Evolutionary conservation across 1,140 invertebrate genomes (phyloP), one percentile per base, ranked within the genome.

Genomic region (Papilio aristodemus): DNA sequence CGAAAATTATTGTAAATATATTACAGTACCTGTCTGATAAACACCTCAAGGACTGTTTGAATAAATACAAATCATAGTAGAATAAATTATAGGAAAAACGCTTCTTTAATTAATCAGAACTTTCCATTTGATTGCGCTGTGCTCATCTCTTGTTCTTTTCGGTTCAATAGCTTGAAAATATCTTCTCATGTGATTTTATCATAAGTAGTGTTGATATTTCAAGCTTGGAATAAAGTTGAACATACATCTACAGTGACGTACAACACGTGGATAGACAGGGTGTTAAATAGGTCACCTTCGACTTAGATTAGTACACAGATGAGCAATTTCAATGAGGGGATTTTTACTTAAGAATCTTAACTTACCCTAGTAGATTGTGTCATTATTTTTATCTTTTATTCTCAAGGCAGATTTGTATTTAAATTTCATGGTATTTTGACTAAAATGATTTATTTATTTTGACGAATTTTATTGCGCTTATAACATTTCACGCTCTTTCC

Each of bases 121-220:
- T 11, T 54, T 54, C 46, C 46, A 25, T 54, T 54, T 22, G 10
- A 54, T 22, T 25, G 46, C 46, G 22, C 19, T 4, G 13, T 54
- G 46, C 22, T 54, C 19, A 54, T 25, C 4, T 11, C 46, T 22
- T 19, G 17, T 54, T 19, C 10, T 54, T 54, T 54, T 13, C 46
- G 4, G 46, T 54, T 54, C 46, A 54, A 22, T 54, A 54, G 46
- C 19, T 54, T 22, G 46, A 22, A 54, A 54, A 54, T 19, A 54
- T 11, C 19, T 22, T 54, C 9, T 54, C 19, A 54, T 11, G 3
- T 54, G 10, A 19, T 54, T n/a, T 22, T 54, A 54, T 54, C 43
- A 46, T 46, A 46, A 46, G 9, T 10, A 1, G 7, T 46, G 17
- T 19, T 2, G 43, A 46, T 46, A 13, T 39, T 13, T 13, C 38